These are phyloP conservation scores for Cryptotis parvus DNA, from an alignment of 2,113 vertebrate species.

Conservation along the genomic window DNA sequence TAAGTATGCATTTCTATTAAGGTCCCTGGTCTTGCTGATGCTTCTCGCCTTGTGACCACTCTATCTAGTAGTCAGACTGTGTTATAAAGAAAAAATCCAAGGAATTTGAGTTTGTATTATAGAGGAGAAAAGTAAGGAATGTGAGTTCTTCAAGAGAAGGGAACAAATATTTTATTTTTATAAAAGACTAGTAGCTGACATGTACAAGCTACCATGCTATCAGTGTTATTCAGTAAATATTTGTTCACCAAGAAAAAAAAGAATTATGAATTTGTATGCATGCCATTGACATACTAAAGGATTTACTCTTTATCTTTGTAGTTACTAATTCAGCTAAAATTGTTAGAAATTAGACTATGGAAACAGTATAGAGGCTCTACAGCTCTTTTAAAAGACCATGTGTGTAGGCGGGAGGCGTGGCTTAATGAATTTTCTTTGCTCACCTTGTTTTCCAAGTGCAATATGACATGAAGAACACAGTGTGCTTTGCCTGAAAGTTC, in stretches of 20 bases:
- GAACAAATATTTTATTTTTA: constrained; percentile 3
- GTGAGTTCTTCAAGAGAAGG: not conserved
- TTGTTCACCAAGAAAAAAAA: too few relatives aligned
- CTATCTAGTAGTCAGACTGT: not conserved
- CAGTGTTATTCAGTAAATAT: not conserved
- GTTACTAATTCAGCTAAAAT: not conserved
- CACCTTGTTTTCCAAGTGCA: not conserved
- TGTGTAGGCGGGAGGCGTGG: not conserved
- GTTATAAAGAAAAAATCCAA: not conserved
- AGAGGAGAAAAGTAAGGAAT: not conserved
- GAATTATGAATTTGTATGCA: too few relatives aligned
- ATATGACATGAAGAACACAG: constrained; percentile 50
- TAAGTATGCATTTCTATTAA: not conserved
- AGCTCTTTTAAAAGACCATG: not conserved
- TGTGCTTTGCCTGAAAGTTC: constrained; percentile 24
- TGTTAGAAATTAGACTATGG: not conserved
- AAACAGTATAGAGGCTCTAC: constrained; percentile 11
- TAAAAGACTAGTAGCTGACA: not conserved
- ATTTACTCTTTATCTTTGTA: constrained; percentile 22
- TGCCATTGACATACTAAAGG: too few relatives aligned
- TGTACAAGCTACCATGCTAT: not conserved
- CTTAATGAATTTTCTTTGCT: constrained; percentile 25
- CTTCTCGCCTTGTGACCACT: not conserved
- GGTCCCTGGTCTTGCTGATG: not conserved
- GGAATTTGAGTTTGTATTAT: too few relatives aligned